Evolutionary conservation across 2,797 vertebrate species (phyloP).

Genomic region (Chelon auratus): DNA sequence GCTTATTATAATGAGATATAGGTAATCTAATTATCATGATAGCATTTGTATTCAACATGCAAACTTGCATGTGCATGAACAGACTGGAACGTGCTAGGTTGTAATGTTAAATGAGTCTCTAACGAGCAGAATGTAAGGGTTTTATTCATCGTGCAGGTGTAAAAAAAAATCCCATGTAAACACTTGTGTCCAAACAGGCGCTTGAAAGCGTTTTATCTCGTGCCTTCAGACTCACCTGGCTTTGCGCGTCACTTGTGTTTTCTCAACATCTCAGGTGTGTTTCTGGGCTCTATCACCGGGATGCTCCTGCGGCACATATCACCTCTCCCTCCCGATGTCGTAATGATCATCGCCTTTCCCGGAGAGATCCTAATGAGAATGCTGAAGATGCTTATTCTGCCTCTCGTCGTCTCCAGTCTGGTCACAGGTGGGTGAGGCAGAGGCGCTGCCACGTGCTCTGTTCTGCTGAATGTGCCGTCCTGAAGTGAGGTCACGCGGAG

Average conservation of each 20-base stretch:
- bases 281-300: conserved; percentile 91
- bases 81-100: background rate
- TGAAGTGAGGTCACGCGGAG: conserved; percentile 24
- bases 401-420: conserved; percentile 97
- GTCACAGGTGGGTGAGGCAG: conserved; percentile 91
- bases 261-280: conserved; percentile 86
- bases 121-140: conserved; percentile 4
- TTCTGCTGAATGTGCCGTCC: conserved; percentile 50
- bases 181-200: background rate
- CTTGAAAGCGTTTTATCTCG: background rate
- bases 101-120: background rate
- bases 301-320: conserved; percentile 92
- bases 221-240: background rate
- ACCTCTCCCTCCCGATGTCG: conserved; percentile 92
- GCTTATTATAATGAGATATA: background rate
- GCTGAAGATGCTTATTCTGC: conserved; percentile 99
- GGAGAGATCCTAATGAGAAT: conserved; percentile 99
- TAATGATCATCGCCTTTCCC: conserved; percentile 96
- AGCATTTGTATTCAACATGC: background rate
- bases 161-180: background rate
- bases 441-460: conserved; percentile 18
- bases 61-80: background rate
- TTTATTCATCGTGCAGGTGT: background rate
- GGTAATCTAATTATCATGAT: background rate
- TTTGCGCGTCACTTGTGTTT: conserved; percentile 31